Evolutionary conservation across 1,140 invertebrate genomes (phyloP).

Genomic region (Lordiphosa mommai): DNA sequence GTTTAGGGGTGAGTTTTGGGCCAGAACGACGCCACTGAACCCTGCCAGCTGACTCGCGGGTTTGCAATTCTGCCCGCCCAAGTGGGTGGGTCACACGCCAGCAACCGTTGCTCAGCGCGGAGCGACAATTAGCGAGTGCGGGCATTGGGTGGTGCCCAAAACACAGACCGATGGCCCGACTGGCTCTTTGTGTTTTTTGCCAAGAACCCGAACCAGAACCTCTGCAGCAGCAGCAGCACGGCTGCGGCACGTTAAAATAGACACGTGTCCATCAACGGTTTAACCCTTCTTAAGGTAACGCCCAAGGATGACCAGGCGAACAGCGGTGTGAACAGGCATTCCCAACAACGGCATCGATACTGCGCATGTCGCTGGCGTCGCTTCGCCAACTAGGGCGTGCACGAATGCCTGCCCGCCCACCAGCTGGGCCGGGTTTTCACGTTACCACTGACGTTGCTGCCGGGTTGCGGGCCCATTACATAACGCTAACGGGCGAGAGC

Average conservation of each 20-base stretch:
- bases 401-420: constrained; percentile 23
- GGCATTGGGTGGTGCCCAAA: constrained; percentile 56
- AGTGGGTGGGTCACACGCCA: constrained; percentile 39
- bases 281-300: constrained; percentile 80
- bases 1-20: constrained; percentile 56
- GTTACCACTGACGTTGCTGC: constrained; percentile 34
- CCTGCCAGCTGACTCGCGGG: constrained; percentile 33
- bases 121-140: constrained; percentile 43
- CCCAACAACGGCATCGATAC: neutral
- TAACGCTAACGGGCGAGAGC: constrained; percentile 41
- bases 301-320: constrained; percentile 76
- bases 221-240: constrained; percentile 42
- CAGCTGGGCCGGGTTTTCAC: constrained; percentile 53
- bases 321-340: constrained; percentile 15
- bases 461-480: constrained; percentile 42
- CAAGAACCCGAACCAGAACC: constrained; percentile 54
- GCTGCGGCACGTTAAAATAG: constrained; percentile 49
- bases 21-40: constrained; percentile 46
- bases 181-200: constrained; percentile 64
- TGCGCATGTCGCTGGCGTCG: constrained; percentile 46
- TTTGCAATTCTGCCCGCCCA: constrained; percentile 34
- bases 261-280: constrained; percentile 79
- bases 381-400: constrained; percentile 41
- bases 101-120: constrained; percentile 13
- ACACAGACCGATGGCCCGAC: constrained; percentile 32